Evolutionary conservation across 1,140 invertebrate genomes (phyloP), one percentile per base, ranked within the genome.

Genomic region (Schlechtendalia chinensis): DNA sequence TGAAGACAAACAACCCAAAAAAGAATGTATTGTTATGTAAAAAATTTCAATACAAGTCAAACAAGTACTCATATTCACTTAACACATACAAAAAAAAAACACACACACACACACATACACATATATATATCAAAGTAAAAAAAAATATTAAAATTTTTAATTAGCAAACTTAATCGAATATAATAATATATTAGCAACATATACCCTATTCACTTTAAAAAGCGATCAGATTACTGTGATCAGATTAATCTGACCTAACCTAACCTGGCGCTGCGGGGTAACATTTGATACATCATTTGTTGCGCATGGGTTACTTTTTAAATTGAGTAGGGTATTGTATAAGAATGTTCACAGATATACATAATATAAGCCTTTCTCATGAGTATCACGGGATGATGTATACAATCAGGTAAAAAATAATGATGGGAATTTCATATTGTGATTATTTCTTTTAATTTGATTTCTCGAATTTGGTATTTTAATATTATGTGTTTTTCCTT

Each of bases 11-110:
- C 75, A 59, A 63, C 56, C 75, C 22, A 81, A 81, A 81, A 81
- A 81, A 58, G 81, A 81, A 58, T 81, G 81, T 74, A 56, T 81
- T 56, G 67, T 82, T 54, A 81, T 82, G 81, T 82, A 69, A 71
- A 39, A 3, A 39, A 53, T 72, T n/a, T 54, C 29, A 54, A 72
- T 72, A 72, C 29, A 72, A 2, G 10, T 11, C 47, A 50, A 69
- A 69, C 47, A 69, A 24, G 47, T 47, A 50, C 47, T 53, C 17
- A 17, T 72, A 53, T 72, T 29, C 10, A 72, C 17, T 47, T 50
- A n/a, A 47, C 39, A 8, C 45, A 22, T 14, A 50, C 17, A 10
- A 17, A 29, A 27, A 27, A 39, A 3, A 39, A 3, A 39, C 47
- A 50, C 45, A 69, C 47, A 69, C 16, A 69, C 22, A 27, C 47